Percentiles rank a stretch among this genome's conserved stretches.
Evolutionary conservation across 2,888 invertebrate genomes (phyloP).

Genomic region (Agrochola lychnidis): DNA sequence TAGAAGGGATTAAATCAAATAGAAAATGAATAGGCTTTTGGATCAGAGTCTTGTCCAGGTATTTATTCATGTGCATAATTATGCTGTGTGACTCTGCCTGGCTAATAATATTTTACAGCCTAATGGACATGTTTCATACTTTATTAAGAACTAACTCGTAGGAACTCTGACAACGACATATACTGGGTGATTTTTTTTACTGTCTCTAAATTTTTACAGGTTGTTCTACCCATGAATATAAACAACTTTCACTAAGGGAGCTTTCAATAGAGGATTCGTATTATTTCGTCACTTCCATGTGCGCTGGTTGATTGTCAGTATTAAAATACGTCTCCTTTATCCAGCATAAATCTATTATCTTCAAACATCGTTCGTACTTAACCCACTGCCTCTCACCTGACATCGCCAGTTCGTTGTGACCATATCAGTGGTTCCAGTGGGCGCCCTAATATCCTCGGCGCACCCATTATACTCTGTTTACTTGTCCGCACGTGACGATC

Average conservation of each 20-base stretch:
- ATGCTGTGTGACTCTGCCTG: not conserved
- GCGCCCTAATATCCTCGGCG: slow-evolving; percentile 68
- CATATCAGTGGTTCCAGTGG: slow-evolving; percentile 60
- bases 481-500: slow-evolving; percentile 62
- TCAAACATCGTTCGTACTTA: not conserved
- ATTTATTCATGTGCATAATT: not conserved
- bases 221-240: no score
- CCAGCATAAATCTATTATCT: not conserved
- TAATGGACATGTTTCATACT: not conserved
- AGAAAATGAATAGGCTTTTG: not conserved
- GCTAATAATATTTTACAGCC: not conserved
- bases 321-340: not conserved
- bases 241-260: no score
- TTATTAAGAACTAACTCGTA: no score
- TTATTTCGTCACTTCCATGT: not conserved
- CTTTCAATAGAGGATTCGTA: no score
- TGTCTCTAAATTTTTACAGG: no score
- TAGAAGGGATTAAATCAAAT: not conserved
- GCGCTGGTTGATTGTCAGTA: not conserved
- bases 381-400: slow-evolving; percentile 13
- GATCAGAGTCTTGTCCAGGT: not conserved
- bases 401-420: slow-evolving; percentile 28
- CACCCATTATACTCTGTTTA: slow-evolving; percentile 62
- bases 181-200: no score
- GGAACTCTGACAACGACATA: no score